Evolutionary conservation across 2,888 invertebrate genomes (phyloP), one percentile per base, ranked within the genome.

Genomic region (Eupithecia exiguata): DNA sequence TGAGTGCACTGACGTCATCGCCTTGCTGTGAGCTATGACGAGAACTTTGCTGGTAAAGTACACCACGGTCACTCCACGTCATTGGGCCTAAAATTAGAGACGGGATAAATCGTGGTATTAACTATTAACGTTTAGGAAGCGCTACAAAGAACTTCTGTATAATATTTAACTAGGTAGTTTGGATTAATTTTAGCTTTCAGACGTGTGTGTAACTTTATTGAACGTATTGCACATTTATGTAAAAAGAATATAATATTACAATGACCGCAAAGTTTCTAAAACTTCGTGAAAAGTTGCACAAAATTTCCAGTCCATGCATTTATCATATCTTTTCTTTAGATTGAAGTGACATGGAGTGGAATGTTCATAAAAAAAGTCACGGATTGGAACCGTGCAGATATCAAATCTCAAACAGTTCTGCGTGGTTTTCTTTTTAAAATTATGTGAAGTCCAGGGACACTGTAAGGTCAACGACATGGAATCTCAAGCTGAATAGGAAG

Each of bases 1-100:
- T 71, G 74, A 71, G 69, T 70, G 71, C 71, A 68, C 75, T 49
- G 70, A 61, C 75, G 69, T 76, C 73, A 74, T 68, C 46, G 49
- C 46, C 67, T n/a, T 40, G 67, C n/a, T 43, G 67, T 74, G 40
- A 70, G 25, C 68, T 68, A 68, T 21, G 58, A 58, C 43, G 25
- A 25, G 36, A 66, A 66, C 69, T 58, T 30, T 58, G 25, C 58
- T 5, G 58, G 58, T 21, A 12, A 21, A 53, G 12, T 58, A 58
- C 58, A 25, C 25, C 25, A 58, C 58, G 25, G 21, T 58, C 58
- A 58, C 58, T 58, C 58, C 58, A 58, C 58, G 58, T 58, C 58
- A 25, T 14, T 58, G 25, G 14, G 58, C 25, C 21, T 58, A 5
- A 25, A 25, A 14, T 5, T 58, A 58, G 25, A 25, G 21, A 58